Evolutionary conservation across 2,888 invertebrate genomes (phyloP).

Genomic region (Prenolepis imparis): DNA sequence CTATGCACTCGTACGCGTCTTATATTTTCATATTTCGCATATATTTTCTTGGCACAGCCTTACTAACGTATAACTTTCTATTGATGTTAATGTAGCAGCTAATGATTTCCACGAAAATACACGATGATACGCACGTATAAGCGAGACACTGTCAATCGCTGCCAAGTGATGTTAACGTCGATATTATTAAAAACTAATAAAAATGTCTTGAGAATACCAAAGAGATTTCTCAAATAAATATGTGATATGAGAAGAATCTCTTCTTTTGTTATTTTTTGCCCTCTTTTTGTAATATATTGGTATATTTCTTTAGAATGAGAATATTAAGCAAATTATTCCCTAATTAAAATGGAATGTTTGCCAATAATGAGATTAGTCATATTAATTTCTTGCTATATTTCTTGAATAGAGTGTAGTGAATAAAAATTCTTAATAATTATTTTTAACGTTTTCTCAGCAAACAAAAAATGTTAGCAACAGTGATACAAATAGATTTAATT

Average conservation of each 20-base stretch:
- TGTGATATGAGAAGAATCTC: conserved; percentile 58
- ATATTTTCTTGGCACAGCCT: conserved; percentile 61
- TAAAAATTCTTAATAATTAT: too few species aligned
- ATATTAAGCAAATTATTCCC: neutral
- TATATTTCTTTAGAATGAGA: neutral
- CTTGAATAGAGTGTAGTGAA: too few species aligned
- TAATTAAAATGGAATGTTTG: neutral
- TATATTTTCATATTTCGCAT: conserved; percentile 49
- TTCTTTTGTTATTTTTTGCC: neutral
- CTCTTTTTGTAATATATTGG: neutral
- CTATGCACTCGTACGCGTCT: conserved; percentile 4
- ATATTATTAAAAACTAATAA: conserved; percentile 65
- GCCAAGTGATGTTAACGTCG: conserved; percentile 59
- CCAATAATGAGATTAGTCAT: neutral
- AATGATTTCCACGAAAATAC: conserved; percentile 52
- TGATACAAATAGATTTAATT: too few species aligned
- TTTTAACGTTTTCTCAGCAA: too few species aligned
- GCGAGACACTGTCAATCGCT: conserved; percentile 44
- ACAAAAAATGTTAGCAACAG: too few species aligned
- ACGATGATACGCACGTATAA: conserved; percentile 32
- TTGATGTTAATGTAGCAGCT: conserved; percentile 46
- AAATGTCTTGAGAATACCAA: conserved; percentile 64
- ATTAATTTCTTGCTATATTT: neutral
- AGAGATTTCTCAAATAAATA: conserved; percentile 73
- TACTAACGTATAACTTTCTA: conserved; percentile 52